Conservation (phyloP, 2,113 vertebrate genomes). For the Hyla sarda region DNA sequence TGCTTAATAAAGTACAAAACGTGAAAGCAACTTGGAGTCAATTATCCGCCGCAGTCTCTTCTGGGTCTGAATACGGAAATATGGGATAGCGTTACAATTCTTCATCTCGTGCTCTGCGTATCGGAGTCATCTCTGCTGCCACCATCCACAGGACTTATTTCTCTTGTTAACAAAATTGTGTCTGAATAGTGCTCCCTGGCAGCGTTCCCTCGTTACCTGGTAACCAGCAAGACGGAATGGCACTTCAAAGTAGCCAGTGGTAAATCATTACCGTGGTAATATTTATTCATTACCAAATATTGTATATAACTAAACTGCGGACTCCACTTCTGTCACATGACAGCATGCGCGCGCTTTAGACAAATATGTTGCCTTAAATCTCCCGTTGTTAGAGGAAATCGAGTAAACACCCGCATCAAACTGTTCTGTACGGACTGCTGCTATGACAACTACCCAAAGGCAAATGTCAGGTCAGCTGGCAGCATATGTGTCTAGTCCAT, state of each 20-base stretch:
- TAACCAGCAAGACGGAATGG: slow-evolving; percentile 10
- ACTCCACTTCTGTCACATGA: slow-evolving; percentile 42
- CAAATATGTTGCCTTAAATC: slow-evolving; percentile 53
- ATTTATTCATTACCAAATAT: slow-evolving; percentile 33
- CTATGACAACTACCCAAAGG: slow-evolving; percentile 78
- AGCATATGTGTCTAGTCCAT: slow-evolving; percentile 63
- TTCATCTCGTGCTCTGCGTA: neutral
- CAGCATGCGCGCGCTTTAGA: slow-evolving; percentile 39
- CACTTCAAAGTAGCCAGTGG: neutral
- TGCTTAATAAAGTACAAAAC: neutral
- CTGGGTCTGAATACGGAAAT: neutral
- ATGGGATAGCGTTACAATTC: neutral
- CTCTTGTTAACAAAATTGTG: slow-evolving; percentile 55
- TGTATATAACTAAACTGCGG: neutral
- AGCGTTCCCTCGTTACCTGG: slow-evolving; percentile 38
- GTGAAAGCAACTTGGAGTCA: neutral
- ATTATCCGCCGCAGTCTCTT: neutral
- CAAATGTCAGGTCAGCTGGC: slow-evolving; percentile 75
- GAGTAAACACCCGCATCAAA: slow-evolving; percentile 58
- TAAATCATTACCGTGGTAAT: slow-evolving; percentile 48
- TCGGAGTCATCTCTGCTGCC: neutral
- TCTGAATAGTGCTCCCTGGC: slow-evolving; percentile 59
- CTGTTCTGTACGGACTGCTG: slow-evolving; percentile 71
- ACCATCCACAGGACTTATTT: slow-evolving; percentile 46
- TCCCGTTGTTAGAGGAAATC: slow-evolving; percentile 35